Conservation (phyloP, 2,888 invertebrate species). For the Drosophila algonquin region DNA sequence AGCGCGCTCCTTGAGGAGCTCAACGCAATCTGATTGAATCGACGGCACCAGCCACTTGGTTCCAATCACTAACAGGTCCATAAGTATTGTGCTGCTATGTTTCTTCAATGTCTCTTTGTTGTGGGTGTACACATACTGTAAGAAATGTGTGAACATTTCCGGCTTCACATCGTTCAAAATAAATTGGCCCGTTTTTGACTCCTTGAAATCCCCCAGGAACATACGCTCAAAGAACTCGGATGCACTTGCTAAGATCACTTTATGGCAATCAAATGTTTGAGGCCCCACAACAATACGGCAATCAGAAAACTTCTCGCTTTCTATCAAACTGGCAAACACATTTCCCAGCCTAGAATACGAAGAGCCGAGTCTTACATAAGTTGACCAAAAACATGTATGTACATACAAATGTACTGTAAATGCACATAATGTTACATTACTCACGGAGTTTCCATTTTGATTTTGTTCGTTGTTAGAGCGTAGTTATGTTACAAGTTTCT, state of each 20-base stretch:
- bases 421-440: not conserved
- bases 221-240: slow-evolving; percentile 47
- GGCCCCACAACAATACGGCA: slow-evolving; percentile 40
- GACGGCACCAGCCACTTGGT: slow-evolving; percentile 21
- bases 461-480: not conserved
- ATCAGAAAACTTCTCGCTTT: slow-evolving; percentile 29
- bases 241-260: slow-evolving; percentile 32
- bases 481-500: not conserved
- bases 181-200: slow-evolving; percentile 11
- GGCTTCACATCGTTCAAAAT: slow-evolving; percentile 19
- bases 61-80: slow-evolving; percentile 18
- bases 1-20: not conserved
- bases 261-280: slow-evolving; percentile 45
- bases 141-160: slow-evolving; percentile 27
- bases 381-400: not conserved
- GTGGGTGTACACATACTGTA: slow-evolving; percentile 31
- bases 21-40: not conserved
- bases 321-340: not conserved
- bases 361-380: not conserved
- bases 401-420: not conserved
- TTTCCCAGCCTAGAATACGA: slow-evolving; percentile 10
- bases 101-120: not conserved
- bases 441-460: slow-evolving; percentile 1
- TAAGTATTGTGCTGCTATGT: not conserved
- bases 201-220: slow-evolving; percentile 35